Conservation (phyloP, 2,113 vertebrate species). For the Lonchura striata region DNA sequence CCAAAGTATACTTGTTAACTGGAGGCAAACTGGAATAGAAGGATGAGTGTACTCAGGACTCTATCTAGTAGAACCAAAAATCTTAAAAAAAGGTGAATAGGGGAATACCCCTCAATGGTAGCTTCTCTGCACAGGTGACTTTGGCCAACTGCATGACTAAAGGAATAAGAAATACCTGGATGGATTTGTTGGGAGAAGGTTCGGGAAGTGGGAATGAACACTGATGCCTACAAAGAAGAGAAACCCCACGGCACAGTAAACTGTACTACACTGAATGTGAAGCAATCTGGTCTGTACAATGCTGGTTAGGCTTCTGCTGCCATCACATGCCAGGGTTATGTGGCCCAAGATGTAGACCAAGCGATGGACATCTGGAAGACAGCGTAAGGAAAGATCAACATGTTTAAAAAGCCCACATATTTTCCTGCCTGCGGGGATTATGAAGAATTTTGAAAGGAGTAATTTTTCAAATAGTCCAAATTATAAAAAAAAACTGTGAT, state of each 20-base stretch:
- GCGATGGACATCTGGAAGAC: background rate
- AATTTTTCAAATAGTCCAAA: background rate
- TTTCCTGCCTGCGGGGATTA: background rate
- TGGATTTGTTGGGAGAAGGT: background rate
- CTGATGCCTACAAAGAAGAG: background rate
- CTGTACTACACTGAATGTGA: background rate
- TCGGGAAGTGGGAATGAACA: background rate
- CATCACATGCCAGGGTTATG: accelerated
- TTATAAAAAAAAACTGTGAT: background rate
- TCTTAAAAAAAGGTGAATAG: background rate
- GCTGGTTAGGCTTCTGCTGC: background rate
- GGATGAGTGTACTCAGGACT: background rate
- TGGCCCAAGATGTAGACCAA: background rate
- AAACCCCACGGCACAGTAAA: background rate
- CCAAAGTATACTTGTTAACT: background rate
- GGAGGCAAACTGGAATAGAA: background rate
- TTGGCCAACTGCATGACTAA: background rate
- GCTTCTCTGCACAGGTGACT: background rate
- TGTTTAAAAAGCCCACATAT: background rate
- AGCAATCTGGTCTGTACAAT: background rate
- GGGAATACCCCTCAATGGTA: background rate
- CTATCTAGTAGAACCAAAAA: background rate
- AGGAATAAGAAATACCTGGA: background rate
- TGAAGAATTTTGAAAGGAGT: background rate
- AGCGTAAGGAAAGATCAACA: background rate